Evolutionary conservation across 2,797 vertebrate genomes (phyloP).

Genomic region (Melanotaenia maccullochi): DNA sequence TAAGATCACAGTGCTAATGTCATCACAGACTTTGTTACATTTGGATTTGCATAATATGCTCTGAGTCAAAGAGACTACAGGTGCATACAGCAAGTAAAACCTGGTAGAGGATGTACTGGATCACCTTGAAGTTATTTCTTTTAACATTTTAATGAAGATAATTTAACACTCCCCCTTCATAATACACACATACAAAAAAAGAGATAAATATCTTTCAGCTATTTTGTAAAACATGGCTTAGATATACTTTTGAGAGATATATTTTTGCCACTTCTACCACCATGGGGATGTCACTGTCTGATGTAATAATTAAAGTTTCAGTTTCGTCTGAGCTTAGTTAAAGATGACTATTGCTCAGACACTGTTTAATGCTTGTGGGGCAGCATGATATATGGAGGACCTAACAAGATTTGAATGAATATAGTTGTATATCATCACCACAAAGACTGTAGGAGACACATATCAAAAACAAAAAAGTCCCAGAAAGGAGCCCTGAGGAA

Average conservation of each 20-base stretch:
- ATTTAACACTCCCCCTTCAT: background rate
- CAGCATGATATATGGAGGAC: too few species aligned
- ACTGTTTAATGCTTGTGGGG: too few species aligned
- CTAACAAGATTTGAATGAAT: too few species aligned
- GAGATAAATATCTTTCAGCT: too few species aligned
- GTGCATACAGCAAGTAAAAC: slow-evolving; percentile 36
- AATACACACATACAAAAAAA: too few species aligned
- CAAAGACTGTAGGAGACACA: too few species aligned
- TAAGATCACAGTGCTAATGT: slow-evolving; percentile 63
- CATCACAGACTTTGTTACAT: slow-evolving; percentile 50
- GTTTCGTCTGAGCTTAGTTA: too few species aligned
- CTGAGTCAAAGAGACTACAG: slow-evolving; percentile 59
- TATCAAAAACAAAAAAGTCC: too few species aligned
- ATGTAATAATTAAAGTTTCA: background rate
- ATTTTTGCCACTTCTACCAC: too few species aligned
- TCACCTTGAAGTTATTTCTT: slow-evolving; percentile 12
- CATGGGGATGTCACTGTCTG: background rate
- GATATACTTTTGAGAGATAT: background rate
- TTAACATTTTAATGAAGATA: background rate
- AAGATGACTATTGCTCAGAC: too few species aligned
- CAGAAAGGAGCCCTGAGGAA: too few species aligned
- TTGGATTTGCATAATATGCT: slow-evolving; percentile 69
- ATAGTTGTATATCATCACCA: too few species aligned
- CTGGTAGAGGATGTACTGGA: slow-evolving; percentile 8
- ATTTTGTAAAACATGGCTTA: background rate